phyloP scores from a whole-genome alignment of 1,140 invertebrate species.

The Onthophagus taurus region DNA sequence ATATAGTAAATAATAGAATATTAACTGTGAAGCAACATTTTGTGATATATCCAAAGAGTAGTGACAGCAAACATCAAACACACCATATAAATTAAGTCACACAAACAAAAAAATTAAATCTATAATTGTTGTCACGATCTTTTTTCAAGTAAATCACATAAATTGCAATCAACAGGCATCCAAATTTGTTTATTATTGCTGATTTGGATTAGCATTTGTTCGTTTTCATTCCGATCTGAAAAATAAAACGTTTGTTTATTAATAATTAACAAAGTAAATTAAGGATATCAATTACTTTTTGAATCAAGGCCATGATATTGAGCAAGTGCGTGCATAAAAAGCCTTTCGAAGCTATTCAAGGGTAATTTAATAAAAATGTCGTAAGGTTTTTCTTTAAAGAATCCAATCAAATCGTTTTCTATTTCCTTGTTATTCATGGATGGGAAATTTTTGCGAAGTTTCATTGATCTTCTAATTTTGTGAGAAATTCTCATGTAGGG shows the following conservation, averaged over 20 bases:
- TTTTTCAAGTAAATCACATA: background rate
- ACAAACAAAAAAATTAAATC: too few relatives aligned
- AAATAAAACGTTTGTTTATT: background rate
- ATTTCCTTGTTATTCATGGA: conserved; percentile 15
- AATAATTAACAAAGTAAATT: background rate
- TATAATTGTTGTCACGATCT: too few relatives aligned
- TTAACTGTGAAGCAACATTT: too few relatives aligned
- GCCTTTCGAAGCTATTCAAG: conserved; percentile 16
- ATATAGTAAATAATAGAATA: too few relatives aligned
- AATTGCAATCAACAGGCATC: background rate
- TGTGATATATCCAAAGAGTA: too few relatives aligned
- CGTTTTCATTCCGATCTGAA: background rate
- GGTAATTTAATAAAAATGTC: conserved; percentile 17
- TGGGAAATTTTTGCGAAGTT: conserved; percentile 21
- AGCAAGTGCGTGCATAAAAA: background rate
- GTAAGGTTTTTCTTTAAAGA: conserved; percentile 24
- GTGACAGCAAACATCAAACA: too few relatives aligned
- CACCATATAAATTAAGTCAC: too few relatives aligned
- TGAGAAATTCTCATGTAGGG: background rate
- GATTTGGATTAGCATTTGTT: background rate
- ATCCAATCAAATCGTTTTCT: conserved; percentile 7
- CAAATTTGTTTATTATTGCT: background rate
- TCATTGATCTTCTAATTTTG: conserved; percentile 6
- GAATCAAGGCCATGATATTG: background rate
- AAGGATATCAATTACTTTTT: background rate